Conservation (phyloP, 2,797 vertebrate genomes). For the Allenopithecus nigroviridis region DNA sequence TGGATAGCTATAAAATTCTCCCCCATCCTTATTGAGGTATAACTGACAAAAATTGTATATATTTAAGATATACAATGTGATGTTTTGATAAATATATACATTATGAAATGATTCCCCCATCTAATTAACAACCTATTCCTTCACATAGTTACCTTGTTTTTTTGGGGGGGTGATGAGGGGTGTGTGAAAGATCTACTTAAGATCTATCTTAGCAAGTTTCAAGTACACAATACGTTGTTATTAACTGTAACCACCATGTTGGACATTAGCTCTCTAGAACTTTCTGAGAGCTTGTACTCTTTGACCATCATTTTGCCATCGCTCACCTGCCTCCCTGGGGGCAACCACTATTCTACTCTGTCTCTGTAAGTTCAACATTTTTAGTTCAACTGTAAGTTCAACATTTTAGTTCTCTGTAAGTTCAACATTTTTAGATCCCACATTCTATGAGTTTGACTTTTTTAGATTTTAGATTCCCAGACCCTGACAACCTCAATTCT, state of each 20-base stretch:
- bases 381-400: neutral
- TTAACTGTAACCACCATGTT: neutral
- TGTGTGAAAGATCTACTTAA: neutral
- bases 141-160: neutral
- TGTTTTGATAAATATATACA: neutral
- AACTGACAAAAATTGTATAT: neutral
- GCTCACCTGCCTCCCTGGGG: neutral
- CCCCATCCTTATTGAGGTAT: neutral
- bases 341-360: neutral
- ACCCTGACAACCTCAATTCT: neutral
- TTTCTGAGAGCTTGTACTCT: neutral
- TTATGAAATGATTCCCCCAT: neutral
- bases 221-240: neutral
- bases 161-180: accelerated
- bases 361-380: neutral
- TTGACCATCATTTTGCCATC: neutral
- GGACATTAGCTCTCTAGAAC: neutral
- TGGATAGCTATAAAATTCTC: neutral
- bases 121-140: neutral
- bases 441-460: neutral
- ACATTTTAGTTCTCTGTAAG: neutral
- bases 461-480: neutral
- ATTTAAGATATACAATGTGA: neutral
- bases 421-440: neutral
- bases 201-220: neutral